Evolutionary conservation across 2,888 invertebrate genomes (phyloP), one percentile per base, ranked within the genome.

Genomic region (Drosophila seclusa): DNA sequence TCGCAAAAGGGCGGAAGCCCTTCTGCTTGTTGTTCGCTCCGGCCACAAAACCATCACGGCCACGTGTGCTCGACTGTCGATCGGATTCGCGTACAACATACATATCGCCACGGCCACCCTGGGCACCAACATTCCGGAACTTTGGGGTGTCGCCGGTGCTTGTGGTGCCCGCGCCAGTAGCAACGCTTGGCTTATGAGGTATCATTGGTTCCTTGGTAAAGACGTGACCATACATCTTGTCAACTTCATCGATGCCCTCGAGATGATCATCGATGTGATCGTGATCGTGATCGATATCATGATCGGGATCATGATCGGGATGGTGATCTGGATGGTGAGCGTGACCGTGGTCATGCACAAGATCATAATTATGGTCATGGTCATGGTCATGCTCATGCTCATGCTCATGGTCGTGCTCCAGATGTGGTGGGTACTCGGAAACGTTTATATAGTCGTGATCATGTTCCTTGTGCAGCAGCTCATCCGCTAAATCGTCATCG

Each of bases 81-180:
- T 92, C 92, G 4, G 83, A 86, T 52, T 92, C 92, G 5, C 90
- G 89, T 2, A 92, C 89, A 0, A 91, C 92, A 62, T 91, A 92
- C n/a, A 92, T 78, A 55, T 92, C 93, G 1, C 88, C 83, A 2
- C 92, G 86, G 13, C 90, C 87, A 38, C 88, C 88, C 34, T 92
- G 89, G 0, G 90, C 87, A 2, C 91, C 92, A 4, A 92, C 79
- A 31, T 87, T 91, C 0, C 92, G 91, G 38, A 88, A 86, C 27
- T 91, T 87, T 10, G 91, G 90, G 0, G 73, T 72, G 10, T 91
- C 83, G 2, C 77, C 85, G 2, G 67, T 70, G 52, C 58, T 75
- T 4, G 73, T 75, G 7, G 68, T 63, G 13, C 53, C 73, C n/a
- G 45, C 54, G 50, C 65, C 59, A 1, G 76, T 61, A 31, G 78